These are phyloP conservation scores for Drosophila anomelani DNA, from an alignment of 2,888 invertebrate genomes.

Conservation along the genomic window DNA sequence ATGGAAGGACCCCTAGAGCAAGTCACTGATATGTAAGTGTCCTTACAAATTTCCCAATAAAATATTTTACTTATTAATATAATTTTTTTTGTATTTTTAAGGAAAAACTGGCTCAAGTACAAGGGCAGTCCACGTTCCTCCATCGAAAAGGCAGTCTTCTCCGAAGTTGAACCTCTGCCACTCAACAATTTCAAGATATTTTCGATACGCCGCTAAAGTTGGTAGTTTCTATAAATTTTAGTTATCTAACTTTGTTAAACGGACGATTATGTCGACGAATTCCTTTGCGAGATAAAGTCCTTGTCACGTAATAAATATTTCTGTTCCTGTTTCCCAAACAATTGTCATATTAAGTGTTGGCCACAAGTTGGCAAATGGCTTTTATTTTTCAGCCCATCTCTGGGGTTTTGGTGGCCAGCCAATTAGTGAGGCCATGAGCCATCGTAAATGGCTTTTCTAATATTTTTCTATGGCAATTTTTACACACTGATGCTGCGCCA, in stretches of 20 bases:
- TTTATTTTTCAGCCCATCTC: background rate
- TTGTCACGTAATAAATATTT: slow-evolving; percentile 18
- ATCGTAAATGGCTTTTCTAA: slow-evolving; percentile 29
- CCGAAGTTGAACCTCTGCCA: slow-evolving; percentile 50
- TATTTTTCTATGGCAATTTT: slow-evolving; percentile 45
- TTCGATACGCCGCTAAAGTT: slow-evolving; percentile 37
- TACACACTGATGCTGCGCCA: slow-evolving; percentile 43
- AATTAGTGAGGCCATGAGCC: slow-evolving; percentile 37
- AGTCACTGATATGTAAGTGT: slow-evolving; percentile 86
- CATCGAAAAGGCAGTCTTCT: slow-evolving; percentile 57
- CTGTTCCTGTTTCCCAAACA: slow-evolving; percentile 19
- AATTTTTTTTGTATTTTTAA: background rate
- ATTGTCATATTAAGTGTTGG: slow-evolving; percentile 32
- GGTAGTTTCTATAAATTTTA: background rate
- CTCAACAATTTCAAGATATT: slow-evolving; percentile 47
- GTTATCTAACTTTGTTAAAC: background rate
- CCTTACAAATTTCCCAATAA: background rate
- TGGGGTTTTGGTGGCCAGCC: slow-evolving; percentile 13
- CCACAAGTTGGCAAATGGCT: slow-evolving; percentile 32
- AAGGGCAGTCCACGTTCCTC: slow-evolving; percentile 63
- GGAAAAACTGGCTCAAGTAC: slow-evolving; percentile 60
- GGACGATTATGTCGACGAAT: background rate
- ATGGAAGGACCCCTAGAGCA: slow-evolving; percentile 86
- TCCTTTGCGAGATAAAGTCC: background rate
- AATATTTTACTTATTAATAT: background rate